A percentile compares a stretch with the other conserved stretches of the same genome.
These are phyloP conservation scores for Pantala flavescens DNA, from an alignment of 1,140 invertebrate species.

Conservation along the genomic window DNA sequence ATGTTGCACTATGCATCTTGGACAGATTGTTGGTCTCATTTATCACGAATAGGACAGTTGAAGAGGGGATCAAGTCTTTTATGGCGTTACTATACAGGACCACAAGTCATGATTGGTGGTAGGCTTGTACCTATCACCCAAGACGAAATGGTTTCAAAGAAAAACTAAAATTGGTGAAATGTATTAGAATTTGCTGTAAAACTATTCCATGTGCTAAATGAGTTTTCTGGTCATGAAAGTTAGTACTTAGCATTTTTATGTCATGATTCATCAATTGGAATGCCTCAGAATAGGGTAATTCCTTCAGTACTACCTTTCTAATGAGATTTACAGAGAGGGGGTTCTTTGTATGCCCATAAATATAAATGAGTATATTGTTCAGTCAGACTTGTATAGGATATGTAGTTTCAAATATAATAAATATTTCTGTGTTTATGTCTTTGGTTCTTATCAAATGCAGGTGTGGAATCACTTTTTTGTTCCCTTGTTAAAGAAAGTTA, in stretches of 20 bases:
- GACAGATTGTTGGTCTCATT: conserved; percentile 67
- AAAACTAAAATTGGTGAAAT: neutral
- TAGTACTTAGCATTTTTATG: neutral
- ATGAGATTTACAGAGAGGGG: too few relatives aligned
- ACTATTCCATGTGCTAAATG: too few relatives aligned
- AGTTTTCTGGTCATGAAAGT: neutral
- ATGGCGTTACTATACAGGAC: conserved; percentile 67
- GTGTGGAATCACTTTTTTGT: too few relatives aligned
- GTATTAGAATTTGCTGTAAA: too few relatives aligned
- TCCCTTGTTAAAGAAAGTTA: too few relatives aligned
- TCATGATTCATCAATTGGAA: neutral
- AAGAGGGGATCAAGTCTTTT: conserved; percentile 75
- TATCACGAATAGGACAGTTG: conserved; percentile 57
- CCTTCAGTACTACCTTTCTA: too few relatives aligned
- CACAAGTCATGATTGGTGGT: conserved; percentile 31
- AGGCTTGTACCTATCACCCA: neutral
- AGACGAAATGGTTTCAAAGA: neutral
- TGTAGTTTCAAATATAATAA: neutral
- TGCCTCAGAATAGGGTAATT: neutral
- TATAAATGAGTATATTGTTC: neutral
- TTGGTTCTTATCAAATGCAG: neutral
- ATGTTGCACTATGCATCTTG: conserved; percentile 72
- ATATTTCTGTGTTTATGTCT: neutral
- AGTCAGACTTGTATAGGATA: neutral
- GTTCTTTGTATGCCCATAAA: too few relatives aligned